Evolutionary conservation across 2,888 invertebrate species (phyloP).

Genomic region (Lochmaea capreae): DNA sequence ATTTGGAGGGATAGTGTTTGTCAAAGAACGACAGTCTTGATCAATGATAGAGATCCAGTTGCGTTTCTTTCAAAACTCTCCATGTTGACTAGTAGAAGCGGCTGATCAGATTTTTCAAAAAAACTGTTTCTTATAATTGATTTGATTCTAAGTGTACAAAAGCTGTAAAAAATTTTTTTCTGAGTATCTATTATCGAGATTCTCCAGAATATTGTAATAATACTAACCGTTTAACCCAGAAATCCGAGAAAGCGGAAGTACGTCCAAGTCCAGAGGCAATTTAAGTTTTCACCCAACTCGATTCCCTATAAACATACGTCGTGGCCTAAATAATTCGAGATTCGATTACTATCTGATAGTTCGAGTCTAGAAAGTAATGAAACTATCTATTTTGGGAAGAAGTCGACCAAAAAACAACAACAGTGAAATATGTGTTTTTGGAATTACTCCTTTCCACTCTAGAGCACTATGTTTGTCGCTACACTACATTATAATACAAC

Average conservation of each 20-base stretch:
- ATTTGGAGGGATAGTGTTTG: too few relatives aligned
- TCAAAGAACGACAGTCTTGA: too few relatives aligned
- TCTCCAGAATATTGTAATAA: not conserved
- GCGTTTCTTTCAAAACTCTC: too few relatives aligned
- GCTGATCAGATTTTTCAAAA: too few relatives aligned
- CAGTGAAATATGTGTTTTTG: not conserved
- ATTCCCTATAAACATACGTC: not conserved
- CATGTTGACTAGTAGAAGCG: too few relatives aligned
- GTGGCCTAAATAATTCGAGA: not conserved
- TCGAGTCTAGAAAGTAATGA: not conserved
- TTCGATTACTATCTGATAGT: not conserved
- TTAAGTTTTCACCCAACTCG: slow-evolving; percentile 3
- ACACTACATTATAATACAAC: too few relatives aligned
- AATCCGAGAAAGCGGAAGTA: not conserved
- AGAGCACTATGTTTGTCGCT: too few relatives aligned
- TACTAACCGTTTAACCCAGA: not conserved
- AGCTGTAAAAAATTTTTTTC: not conserved
- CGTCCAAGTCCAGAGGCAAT: not conserved
- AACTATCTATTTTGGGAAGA: not conserved
- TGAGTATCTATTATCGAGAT: not conserved
- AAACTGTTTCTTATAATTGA: too few relatives aligned
- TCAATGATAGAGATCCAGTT: too few relatives aligned
- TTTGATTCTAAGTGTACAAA: not conserved
- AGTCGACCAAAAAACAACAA: not conserved
- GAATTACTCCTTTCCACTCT: not conserved